Conservation (phyloP, 1,140 invertebrate genomes). For the Coptotermes formosanus region DNA sequence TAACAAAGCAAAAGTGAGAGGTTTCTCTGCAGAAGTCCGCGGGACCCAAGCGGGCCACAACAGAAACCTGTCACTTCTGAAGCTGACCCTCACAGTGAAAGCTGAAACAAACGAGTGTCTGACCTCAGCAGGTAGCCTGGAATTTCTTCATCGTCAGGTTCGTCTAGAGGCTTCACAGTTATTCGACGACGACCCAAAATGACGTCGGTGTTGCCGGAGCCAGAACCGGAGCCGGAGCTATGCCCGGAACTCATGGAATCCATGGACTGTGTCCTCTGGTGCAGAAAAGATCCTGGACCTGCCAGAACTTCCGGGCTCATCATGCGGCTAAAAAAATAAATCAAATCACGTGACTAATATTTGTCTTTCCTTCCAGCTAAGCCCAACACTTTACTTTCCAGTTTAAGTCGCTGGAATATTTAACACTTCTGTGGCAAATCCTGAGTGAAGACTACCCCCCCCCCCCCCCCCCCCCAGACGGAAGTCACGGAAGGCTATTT, state of each 20-base stretch:
- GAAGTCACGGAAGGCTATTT: too few relatives aligned
- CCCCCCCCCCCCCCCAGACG: too few relatives aligned
- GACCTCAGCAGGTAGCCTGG: slow-evolving; percentile 20
- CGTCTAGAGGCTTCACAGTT: slow-evolving; percentile 26
- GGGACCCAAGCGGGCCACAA: neutral
- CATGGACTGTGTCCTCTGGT: slow-evolving; percentile 42
- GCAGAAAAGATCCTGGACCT: neutral
- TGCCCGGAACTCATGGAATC: slow-evolving; percentile 45
- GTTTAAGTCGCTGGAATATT: too few relatives aligned
- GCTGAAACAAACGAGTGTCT: neutral
- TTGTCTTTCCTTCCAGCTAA: too few relatives aligned
- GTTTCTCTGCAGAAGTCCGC: neutral
- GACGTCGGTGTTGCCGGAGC: slow-evolving; percentile 7
- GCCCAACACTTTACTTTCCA: too few relatives aligned
- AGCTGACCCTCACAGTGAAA: neutral
- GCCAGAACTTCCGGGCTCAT: slow-evolving; percentile 37
- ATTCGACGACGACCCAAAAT: neutral
- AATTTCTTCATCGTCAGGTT: slow-evolving; percentile 25
- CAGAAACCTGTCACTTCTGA: neutral
- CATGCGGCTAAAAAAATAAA: slow-evolving; percentile 24
- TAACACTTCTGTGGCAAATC: too few relatives aligned
- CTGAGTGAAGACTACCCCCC: too few relatives aligned
- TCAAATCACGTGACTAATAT: too few relatives aligned
- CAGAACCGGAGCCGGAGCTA: slow-evolving; percentile 39
- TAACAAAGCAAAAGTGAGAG: too few relatives aligned